Evolutionary conservation across 2,797 vertebrate genomes (phyloP), one percentile per base, ranked within the genome.

Genomic region (Melanotaenia trifasciata): DNA sequence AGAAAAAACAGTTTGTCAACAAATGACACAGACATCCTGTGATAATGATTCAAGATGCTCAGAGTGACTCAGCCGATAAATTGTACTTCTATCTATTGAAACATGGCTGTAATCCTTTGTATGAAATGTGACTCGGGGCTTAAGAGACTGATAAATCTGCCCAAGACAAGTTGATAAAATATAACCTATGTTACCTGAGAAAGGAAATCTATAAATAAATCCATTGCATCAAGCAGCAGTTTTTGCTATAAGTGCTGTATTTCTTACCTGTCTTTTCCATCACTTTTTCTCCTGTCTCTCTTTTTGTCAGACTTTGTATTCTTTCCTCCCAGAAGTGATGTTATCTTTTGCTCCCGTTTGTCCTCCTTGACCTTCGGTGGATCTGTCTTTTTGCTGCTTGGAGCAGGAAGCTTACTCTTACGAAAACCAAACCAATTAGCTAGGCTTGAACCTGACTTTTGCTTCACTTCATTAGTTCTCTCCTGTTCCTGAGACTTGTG

Each of bases 361-460:
- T 97, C 96, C 20, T 94, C 90, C 81, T 96, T 98, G 62, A 80
- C 86, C 93, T 96, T 97, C 16, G 94, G 86, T 26, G 87, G 24
- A 35, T 96, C 96, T 1, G 74, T 70, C 84, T 96, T 97, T 78
- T 95, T 95, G 84, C 85, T 90, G 70, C 92, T 96, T 36, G 96
- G 93, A 26, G 95, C 95, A 20, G 96, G 96, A 28, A 97, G 95
- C 28, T 96, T 96, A 71, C 95, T 97, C 79, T 94, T 96, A 11
- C 96, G 94, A 88, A 98, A 96, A 73, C 96, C 96, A 84, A 98
- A 97, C 96, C 96, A 97, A 85, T 92, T 97, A 65, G 96, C 95
- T 64, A 97, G 89, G n/a, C 95, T 95, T 26, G 96, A 95, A 5
- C 95, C 93, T 0, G 95, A 91, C 85, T 93, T 96, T 18, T 92